phyloP scores from a whole-genome alignment of 2,888 invertebrate genomes.

The Hirtodrosophila alboralis region DNA sequence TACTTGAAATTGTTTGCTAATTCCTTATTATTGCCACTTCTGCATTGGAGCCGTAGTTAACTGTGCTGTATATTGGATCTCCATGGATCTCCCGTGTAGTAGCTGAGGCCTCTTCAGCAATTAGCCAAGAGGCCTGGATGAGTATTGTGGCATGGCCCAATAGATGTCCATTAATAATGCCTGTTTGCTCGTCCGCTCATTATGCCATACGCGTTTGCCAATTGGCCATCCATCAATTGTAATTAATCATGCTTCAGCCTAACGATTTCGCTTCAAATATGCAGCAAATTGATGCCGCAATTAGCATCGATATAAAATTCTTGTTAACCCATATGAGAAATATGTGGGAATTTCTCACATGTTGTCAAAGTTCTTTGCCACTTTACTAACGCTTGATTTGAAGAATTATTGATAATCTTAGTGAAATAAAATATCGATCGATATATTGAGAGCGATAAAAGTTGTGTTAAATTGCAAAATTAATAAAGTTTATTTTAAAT shows the following conservation, averaged over 20 bases:
- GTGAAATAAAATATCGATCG: too few species aligned
- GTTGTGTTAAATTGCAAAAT: too few species aligned
- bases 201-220: conserved; percentile 61
- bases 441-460: too few species aligned
- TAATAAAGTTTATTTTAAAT: too few species aligned
- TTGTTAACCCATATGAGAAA: conserved; percentile 37
- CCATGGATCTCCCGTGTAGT: conserved; percentile 17
- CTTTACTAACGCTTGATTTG: neutral
- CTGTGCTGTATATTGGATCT: conserved; percentile 29
- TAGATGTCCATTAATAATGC: conserved; percentile 69
- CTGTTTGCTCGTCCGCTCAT: conserved; percentile 47
- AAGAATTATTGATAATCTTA: neutral
- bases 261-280: conserved; percentile 58
- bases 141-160: conserved; percentile 23
- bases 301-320: conserved; percentile 45
- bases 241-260: conserved; percentile 76
- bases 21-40: conserved; percentile 77
- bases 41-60: conserved; percentile 37
- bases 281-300: conserved; percentile 58
- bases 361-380: conserved; percentile 9
- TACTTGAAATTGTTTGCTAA: conserved; percentile 73
- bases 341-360: conserved; percentile 44
- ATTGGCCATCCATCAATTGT: conserved; percentile 79
- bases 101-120: conserved; percentile 50
- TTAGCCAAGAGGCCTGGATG: conserved; percentile 49